Percentiles rank a stretch among this genome's conserved stretches.
phyloP scores from a whole-genome alignment of 2,888 invertebrate species.

The Acleris holmiana region DNA sequence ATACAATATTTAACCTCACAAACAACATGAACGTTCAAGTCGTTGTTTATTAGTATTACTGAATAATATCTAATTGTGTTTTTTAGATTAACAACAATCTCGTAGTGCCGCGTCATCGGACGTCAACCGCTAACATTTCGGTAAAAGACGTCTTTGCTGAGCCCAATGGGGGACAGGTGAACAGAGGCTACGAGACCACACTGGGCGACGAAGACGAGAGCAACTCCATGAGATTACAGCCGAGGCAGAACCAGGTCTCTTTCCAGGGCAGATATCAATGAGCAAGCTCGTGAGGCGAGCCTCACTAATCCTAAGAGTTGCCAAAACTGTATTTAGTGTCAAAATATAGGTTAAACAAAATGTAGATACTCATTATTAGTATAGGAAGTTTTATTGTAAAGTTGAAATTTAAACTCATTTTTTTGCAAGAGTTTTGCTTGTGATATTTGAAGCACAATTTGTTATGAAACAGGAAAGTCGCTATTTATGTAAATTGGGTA shows the following conservation, averaged over 20 bases:
- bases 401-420: conserved; percentile 39
- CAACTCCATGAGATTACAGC: conserved; percentile 90
- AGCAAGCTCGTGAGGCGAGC: conserved; percentile 36
- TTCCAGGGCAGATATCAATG: conserved; percentile 78
- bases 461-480: conserved; percentile 50
- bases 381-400: conserved; percentile 25
- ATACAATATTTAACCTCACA: too few relatives aligned
- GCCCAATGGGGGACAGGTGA: conserved; percentile 89
- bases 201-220: conserved; percentile 87
- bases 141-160: conserved; percentile 92
- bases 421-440: conserved; percentile 56
- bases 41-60: neutral
- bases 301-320: conserved; percentile 53
- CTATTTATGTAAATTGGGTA: conserved; percentile 61
- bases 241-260: conserved; percentile 86
- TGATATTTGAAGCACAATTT: conserved; percentile 60
- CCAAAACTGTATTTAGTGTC: conserved; percentile 52
- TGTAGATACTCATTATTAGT: conserved; percentile 64
- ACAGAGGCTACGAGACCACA: conserved; percentile 90
- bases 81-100: conserved; percentile 86
- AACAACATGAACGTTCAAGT: neutral
- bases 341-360: conserved; percentile 35
- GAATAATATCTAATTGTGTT: neutral
- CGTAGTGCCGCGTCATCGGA: conserved; percentile 87
- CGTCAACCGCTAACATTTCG: conserved; percentile 91